Conservation (phyloP, 2,113 vertebrate species). For the Cebidichthys violaceus region DNA sequence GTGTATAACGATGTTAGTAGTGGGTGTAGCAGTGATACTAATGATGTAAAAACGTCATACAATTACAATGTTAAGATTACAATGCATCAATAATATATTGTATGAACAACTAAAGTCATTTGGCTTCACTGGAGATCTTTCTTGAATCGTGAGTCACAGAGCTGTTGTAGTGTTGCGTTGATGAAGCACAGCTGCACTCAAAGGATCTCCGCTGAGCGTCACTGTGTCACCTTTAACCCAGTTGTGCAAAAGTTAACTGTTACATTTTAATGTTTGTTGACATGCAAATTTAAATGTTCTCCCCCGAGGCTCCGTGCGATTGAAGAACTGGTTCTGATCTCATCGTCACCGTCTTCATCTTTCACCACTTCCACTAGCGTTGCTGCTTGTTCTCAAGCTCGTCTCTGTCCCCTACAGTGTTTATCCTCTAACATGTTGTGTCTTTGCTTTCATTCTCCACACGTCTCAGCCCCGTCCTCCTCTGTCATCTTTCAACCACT, state of each 20-base stretch:
- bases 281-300: neutral
- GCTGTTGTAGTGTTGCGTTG: neutral
- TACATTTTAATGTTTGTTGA: neutral
- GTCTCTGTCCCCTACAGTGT: too few relatives aligned
- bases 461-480: neutral
- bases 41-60: too few relatives aligned
- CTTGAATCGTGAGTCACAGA: too few relatives aligned
- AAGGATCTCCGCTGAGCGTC: neutral
- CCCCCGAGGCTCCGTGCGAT: neutral
- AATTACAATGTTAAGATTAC: too few relatives aligned
- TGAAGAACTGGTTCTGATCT: constrained; percentile 4
- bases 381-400: neutral
- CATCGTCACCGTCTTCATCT: neutral
- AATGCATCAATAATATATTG: too few relatives aligned
- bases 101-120: too few relatives aligned
- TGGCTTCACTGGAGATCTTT: too few relatives aligned
- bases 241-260: neutral
- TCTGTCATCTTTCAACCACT: neutral
- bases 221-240: neutral
- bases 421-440: too few relatives aligned
- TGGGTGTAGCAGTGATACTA: too few relatives aligned
- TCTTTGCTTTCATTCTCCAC: neutral
- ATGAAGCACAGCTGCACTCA: neutral
- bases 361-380: neutral
- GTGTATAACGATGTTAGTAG: too few relatives aligned